These are phyloP conservation scores for Micromussa lordhowensis DNA, from an alignment of 92 coral and sea anemone genomes.

Conservation along the genomic window DNA sequence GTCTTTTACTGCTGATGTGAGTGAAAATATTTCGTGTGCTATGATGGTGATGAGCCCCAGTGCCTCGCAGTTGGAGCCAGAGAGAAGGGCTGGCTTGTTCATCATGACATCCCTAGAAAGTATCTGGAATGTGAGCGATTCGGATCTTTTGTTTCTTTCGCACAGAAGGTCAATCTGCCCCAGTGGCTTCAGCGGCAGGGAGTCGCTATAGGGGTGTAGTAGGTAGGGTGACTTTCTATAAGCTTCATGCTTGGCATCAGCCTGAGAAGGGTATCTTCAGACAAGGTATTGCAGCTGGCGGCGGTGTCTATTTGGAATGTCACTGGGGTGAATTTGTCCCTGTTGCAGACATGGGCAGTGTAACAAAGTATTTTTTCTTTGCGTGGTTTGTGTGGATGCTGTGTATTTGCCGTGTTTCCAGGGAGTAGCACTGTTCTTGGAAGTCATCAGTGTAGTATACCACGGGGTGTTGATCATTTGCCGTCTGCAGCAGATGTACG, in stretches of 20 bases:
- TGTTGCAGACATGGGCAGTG: conserved; percentile 56
- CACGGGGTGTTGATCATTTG: too few species aligned
- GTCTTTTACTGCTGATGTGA: conserved; percentile 43
- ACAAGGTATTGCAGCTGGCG: conserved; percentile 56
- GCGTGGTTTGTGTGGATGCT: conserved; percentile 20
- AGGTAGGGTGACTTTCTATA: conserved; percentile 37
- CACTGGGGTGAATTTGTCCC: conserved; percentile 24
- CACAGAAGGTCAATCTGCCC: conserved; percentile 60
- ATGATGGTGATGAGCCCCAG: too few species aligned
- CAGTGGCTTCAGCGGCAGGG: conserved; percentile 59
- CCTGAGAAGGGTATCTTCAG: conserved; percentile 6
- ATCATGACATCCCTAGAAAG: conserved; percentile 16
- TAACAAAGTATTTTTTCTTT: conserved; percentile 35
- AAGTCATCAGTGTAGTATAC: conserved; percentile 35
- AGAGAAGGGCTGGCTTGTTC: conserved; percentile 56
- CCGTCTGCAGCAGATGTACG: conserved; percentile 1
- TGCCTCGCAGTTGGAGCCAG: too few species aligned
- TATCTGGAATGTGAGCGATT: conserved; percentile 36
- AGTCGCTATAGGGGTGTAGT: conserved; percentile 55
- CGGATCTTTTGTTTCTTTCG: conserved; percentile 32
- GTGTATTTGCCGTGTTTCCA: conserved; percentile 36
- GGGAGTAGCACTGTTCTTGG: conserved; percentile 27
- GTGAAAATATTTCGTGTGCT: conserved; percentile 41
- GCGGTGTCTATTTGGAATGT: conserved; percentile 71
- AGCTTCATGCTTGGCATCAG: conserved; percentile 17